Evolutionary conservation across 23 tunicate species (phyloP).

Genomic region (Trididemnum nubilum): DNA sequence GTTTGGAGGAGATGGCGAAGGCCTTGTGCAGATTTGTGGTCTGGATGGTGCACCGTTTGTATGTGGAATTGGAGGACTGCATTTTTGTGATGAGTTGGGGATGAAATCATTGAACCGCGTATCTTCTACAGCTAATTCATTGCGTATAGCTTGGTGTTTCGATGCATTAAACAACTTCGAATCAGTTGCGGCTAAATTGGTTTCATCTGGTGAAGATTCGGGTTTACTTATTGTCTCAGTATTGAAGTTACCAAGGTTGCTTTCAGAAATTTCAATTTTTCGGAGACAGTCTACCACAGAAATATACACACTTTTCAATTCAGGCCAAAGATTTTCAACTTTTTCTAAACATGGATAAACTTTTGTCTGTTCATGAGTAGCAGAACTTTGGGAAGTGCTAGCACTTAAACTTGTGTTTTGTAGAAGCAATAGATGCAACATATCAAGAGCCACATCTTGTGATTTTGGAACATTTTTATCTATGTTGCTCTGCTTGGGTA

Average conservation of each 20-base stretch:
- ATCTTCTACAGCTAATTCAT: neutral
- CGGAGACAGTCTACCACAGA: slow-evolving; percentile 18
- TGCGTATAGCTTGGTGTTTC: no score
- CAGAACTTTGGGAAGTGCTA: neutral
- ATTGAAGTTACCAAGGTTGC: no score
- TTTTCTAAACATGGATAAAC: slow-evolving; percentile 9
- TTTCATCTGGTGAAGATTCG: no score
- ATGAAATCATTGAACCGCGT: no score
- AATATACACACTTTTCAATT: slow-evolving; percentile 7
- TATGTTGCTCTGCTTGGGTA: neutral
- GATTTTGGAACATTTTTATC: neutral
- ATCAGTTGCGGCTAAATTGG: no score
- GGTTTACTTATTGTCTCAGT: no score
- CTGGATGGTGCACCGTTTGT: no score
- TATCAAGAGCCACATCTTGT: neutral
- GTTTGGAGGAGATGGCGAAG: no score
- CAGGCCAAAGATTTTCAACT: slow-evolving; percentile 9
- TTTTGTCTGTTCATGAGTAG: neutral
- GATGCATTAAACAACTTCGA: no score
- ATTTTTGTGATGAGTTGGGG: no score
- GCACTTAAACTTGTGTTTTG: neutral
- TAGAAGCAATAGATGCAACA: neutral
- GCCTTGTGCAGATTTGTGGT: no score
- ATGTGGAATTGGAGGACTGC: no score
- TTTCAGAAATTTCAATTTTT: slow-evolving; percentile 1